phyloP scores from a whole-genome alignment of 1,140 invertebrate species.

The Caenorhabditis latens region DNA sequence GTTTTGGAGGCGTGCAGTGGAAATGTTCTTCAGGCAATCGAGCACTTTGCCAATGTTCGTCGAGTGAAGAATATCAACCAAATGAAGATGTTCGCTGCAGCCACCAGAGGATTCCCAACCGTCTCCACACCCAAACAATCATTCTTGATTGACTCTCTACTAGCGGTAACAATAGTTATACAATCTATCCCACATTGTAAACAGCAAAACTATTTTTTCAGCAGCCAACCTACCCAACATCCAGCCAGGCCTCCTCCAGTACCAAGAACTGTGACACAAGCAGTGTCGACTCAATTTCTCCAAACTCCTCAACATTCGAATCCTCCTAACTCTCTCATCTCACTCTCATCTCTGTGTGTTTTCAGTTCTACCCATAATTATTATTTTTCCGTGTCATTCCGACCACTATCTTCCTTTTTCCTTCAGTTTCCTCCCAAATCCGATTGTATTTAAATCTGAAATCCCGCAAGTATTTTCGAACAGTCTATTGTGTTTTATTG shows the following conservation, averaged over 20 bases:
- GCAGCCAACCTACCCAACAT: not conserved
- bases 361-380: not conserved
- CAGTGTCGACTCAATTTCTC: constrained; percentile 40
- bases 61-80: constrained; percentile 13
- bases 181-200: not conserved
- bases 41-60: constrained; percentile 80
- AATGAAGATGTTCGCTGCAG: constrained; percentile 23
- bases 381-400: not conserved
- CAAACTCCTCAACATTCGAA: constrained; percentile 48
- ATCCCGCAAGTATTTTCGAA: not conserved
- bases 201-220: not conserved
- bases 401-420: too few species aligned
- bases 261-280: constrained; percentile 14
- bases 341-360: not conserved
- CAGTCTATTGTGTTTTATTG: not conserved
- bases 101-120: not conserved
- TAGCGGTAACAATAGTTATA: not conserved
- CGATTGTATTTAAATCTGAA: too few species aligned
- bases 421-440: too few species aligned
- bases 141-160: not conserved
- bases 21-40: constrained; percentile 86
- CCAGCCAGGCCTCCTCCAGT: constrained; percentile 1
- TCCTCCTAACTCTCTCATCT: constrained; percentile 5
- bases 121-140: not conserved
- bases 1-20: constrained; percentile 88